Percentiles rank a stretch among this genome's conserved stretches.
phyloP scores from a whole-genome alignment of 2,888 invertebrate species.

The Strigamia crassipes region DNA sequence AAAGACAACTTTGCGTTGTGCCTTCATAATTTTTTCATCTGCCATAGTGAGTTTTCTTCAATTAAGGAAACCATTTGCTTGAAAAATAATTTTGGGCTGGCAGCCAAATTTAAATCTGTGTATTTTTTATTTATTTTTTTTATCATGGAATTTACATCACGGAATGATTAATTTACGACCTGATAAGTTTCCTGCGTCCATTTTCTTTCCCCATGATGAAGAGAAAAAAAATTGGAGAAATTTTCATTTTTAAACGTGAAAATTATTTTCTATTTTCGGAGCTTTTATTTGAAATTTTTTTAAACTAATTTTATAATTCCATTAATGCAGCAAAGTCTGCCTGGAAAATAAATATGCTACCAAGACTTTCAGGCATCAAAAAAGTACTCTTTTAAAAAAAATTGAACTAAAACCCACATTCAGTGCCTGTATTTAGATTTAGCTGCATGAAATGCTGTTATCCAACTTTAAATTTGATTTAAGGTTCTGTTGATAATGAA shows the following conservation, averaged over 20 bases:
- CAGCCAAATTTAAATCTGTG: slow-evolving; percentile 1
- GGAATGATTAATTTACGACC: slow-evolving; percentile 14
- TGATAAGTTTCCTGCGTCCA: slow-evolving; percentile 2
- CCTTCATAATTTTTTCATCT: too few species aligned
- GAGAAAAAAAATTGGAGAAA: background rate
- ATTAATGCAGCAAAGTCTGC: too few species aligned
- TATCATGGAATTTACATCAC: background rate
- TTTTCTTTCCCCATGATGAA: background rate
- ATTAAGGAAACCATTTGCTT: background rate
- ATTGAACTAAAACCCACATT: too few species aligned
- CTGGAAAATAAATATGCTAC: too few species aligned
- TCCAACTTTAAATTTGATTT: background rate
- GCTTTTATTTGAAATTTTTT: too few species aligned
- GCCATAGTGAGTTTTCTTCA: too few species aligned
- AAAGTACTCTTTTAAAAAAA: too few species aligned
- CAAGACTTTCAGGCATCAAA: too few species aligned
- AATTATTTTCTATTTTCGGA: too few species aligned
- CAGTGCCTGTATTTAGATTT: background rate
- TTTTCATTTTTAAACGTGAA: too few species aligned
- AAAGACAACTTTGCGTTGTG: background rate
- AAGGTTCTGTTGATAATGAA: background rate
- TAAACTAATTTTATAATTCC: too few species aligned
- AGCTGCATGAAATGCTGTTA: background rate
- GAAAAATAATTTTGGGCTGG: slow-evolving; percentile 24
- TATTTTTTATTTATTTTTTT: background rate